These are phyloP conservation scores for Distichodus sexfasciatus DNA, from an alignment of 2,797 vertebrate genomes.

Conservation along the genomic window DNA sequence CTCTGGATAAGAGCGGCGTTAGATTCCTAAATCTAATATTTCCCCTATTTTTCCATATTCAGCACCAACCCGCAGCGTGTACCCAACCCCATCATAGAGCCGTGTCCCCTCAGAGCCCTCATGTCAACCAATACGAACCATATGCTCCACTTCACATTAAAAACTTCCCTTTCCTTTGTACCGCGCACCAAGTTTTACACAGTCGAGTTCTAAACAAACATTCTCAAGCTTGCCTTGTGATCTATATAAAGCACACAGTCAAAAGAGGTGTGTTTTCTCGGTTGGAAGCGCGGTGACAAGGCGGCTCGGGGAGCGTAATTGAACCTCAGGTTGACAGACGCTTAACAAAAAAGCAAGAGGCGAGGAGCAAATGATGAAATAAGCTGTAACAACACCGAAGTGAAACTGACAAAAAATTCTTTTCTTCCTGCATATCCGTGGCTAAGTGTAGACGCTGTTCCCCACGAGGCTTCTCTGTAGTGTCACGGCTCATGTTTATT, in stretches of 20 bases:
- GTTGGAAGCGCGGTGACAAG: not conserved
- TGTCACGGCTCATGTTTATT: slow-evolving; percentile 39
- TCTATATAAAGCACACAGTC: not conserved
- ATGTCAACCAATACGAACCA: too few relatives aligned
- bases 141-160: too few relatives aligned
- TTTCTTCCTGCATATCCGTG: not conserved
- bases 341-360: not conserved
- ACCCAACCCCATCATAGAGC: too few relatives aligned
- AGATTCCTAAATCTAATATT: too few relatives aligned
- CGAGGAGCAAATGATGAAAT: slow-evolving; percentile 35
- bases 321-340: slow-evolving; percentile 5
- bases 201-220: not conserved
- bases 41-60: too few relatives aligned
- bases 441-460: not conserved
- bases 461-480: slow-evolving; percentile 3
- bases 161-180: not conserved
- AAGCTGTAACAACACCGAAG: slow-evolving; percentile 11
- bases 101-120: too few relatives aligned
- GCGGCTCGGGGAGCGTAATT: not conserved
- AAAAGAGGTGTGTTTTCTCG: not conserved
- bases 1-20: too few relatives aligned
- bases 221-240: not conserved
- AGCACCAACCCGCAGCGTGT: too few relatives aligned
- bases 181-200: too few relatives aligned
- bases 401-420: not conserved